These are phyloP conservation scores for Lochmaea crataegi DNA, from an alignment of 2,888 invertebrate genomes.

Conservation along the genomic window DNA sequence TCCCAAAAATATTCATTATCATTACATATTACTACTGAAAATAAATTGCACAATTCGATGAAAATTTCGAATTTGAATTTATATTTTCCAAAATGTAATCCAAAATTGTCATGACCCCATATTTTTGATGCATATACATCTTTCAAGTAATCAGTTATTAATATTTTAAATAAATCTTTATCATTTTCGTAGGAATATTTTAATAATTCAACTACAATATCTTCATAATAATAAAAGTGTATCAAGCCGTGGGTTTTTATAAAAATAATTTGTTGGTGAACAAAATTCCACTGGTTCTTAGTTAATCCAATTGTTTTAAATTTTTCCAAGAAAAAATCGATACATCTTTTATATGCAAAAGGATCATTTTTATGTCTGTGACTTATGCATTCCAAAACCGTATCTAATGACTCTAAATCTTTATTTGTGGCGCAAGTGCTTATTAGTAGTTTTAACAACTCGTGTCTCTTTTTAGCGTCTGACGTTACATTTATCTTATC, in stretches of 20 bases:
- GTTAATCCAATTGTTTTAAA: conserved; percentile 30
- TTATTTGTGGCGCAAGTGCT: conserved; percentile 40
- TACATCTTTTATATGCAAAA: conserved; percentile 6
- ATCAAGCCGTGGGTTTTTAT: conserved; percentile 25
- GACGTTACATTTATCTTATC: conserved; percentile 45
- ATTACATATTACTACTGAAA: neutral
- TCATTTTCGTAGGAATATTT: conserved; percentile 16
- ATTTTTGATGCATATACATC: neutral
- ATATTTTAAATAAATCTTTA: conserved; percentile 6
- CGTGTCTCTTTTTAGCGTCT: conserved; percentile 32
- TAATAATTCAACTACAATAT: conserved; percentile 4
- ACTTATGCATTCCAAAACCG: conserved; percentile 45
- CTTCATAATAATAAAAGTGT: conserved; percentile 9
- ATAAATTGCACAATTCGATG: conserved; percentile 14
- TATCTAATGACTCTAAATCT: conserved; percentile 40
- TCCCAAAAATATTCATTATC: neutral
- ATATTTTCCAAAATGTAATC: conserved; percentile 12
- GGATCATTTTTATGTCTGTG: conserved; percentile 42
- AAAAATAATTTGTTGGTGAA: conserved; percentile 38
- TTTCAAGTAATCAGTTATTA: conserved; percentile 12
- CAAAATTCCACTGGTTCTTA: conserved; percentile 41
- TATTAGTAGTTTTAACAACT: conserved; percentile 37
- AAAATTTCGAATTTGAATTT: conserved; percentile 22
- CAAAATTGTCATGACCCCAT: neutral
- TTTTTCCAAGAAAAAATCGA: conserved; percentile 19